Base-by-base conservation (phyloP, 2,888 invertebrate genomes). In the Drosophila emarginata region DNA sequence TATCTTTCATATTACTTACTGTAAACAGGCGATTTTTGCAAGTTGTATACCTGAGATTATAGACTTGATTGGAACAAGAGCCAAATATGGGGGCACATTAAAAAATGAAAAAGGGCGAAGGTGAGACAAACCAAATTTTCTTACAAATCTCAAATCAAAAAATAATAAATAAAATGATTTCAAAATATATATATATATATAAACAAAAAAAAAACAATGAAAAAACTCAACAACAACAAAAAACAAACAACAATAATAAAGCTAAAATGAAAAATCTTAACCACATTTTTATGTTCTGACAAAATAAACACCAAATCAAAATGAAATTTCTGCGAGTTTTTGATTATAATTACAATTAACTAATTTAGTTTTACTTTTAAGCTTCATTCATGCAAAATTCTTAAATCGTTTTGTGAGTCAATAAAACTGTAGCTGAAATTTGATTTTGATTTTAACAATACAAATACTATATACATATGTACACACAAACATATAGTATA, bases 11-110 rank as follows among this genome's bases (percentile, higher is more conserved):
- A 54, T 45, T 45, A 45, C 45, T 45, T 54, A 90, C 88, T 89
- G 88, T 89, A 90, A 89, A 91, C 91, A 99, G 98, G 99, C 99
- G 95, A 98, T 99, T 96, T 99, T 99, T 97, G 99, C 99, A 95
- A 98, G 98, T 96, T 99, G 98, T 96, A 98, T 99, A 94, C 99
- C 99, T 94, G 99, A 99, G 96, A 99, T 99, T 94, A 98, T 98
- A 94, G 99, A 99, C 96, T 97, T 99, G 95, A 97, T 99, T 95
- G 99, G 99, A 94, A 98, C 98, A 95, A 97, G 99, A 94, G 98
- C 99, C 94, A 99, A 99, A 95, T 99, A 99, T 95, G 98, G 98
- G 94, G 99, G 99, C 94, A 97, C 98, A 93, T 97, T 98, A 96
- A 99, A 99, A 96, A 98, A 99, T 95, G 99, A 99, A 95, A 97